These are phyloP conservation scores for Merodon equestris DNA, from an alignment of 2,888 invertebrate species.

Conservation along the genomic window DNA sequence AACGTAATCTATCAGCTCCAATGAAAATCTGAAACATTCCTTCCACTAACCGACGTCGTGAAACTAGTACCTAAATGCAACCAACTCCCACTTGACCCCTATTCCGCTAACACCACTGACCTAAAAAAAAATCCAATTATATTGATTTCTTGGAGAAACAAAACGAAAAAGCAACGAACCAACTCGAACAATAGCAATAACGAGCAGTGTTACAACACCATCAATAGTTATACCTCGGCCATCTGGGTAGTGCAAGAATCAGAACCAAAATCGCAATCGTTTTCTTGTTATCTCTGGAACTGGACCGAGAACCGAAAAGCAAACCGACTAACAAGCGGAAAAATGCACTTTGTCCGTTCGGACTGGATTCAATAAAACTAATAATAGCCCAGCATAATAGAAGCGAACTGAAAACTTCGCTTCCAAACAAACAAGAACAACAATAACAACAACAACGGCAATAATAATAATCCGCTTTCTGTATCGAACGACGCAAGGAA, in stretches of 20 bases:
- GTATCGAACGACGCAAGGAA: slow-evolving; percentile 44
- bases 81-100: neutral
- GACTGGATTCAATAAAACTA: slow-evolving; percentile 63
- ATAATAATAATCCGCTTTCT: slow-evolving; percentile 60
- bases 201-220: slow-evolving; percentile 8
- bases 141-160: too few relatives aligned
- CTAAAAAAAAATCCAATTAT: slow-evolving; percentile 17
- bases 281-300: slow-evolving; percentile 68
- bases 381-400: slow-evolving; percentile 37
- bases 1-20: too few relatives aligned
- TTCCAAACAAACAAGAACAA: slow-evolving; percentile 21
- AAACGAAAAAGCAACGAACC: too few relatives aligned
- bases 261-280: slow-evolving; percentile 64
- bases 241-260: slow-evolving; percentile 1
- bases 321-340: slow-evolving; percentile 70
- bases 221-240: neutral
- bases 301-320: slow-evolving; percentile 54
- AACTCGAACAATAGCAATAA: slow-evolving; percentile 12
- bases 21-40: too few relatives aligned
- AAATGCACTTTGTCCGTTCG: slow-evolving; percentile 66
- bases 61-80: neutral
- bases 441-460: slow-evolving; percentile 33
- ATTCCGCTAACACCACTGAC: slow-evolving; percentile 15
- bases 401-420: slow-evolving; percentile 32
- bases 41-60: too few relatives aligned